These are phyloP conservation scores for Propithecus deckenii DNA, from an alignment of 2,797 vertebrate genomes.

Conservation along the genomic window DNA sequence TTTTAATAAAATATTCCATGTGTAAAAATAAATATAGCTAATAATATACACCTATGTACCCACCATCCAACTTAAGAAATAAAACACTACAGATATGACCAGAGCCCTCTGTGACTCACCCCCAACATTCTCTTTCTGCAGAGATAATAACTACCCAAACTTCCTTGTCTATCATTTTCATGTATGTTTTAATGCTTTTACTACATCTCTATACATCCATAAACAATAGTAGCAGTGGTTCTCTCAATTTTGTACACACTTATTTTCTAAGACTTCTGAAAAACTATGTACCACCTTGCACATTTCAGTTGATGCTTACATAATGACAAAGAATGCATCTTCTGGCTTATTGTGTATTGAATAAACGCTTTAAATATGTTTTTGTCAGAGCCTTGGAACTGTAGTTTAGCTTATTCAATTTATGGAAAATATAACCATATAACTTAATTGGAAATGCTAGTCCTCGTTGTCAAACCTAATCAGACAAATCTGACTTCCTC, in stretches of 20 bases:
- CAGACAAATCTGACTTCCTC: slow-evolving; percentile 58
- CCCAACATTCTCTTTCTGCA: neutral
- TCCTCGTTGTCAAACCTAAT: slow-evolving; percentile 62
- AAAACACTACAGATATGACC: neutral
- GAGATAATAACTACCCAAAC: neutral
- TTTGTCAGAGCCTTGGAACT: slow-evolving; percentile 36
- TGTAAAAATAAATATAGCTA: neutral
- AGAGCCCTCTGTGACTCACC: neutral
- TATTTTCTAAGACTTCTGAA: slow-evolving; percentile 39
- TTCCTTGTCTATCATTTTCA: neutral
- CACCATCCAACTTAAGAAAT: neutral
- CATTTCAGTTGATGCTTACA: slow-evolving; percentile 43
- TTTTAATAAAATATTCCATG: neutral
- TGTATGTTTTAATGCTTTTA: neutral
- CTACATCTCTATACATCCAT: neutral
- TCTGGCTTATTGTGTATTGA: neutral
- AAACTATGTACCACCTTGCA: neutral
- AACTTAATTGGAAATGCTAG: slow-evolving; percentile 65
- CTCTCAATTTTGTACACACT: neutral
- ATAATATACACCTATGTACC: neutral
- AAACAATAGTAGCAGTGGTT: neutral
- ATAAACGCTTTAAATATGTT: slow-evolving; percentile 21
- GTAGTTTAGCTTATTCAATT: slow-evolving; percentile 45
- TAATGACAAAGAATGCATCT: slow-evolving; percentile 39
- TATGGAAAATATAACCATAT: slow-evolving; percentile 43